Base-by-base conservation (phyloP, 2,113 vertebrate genomes). In the Lagopus leucura region DNA sequence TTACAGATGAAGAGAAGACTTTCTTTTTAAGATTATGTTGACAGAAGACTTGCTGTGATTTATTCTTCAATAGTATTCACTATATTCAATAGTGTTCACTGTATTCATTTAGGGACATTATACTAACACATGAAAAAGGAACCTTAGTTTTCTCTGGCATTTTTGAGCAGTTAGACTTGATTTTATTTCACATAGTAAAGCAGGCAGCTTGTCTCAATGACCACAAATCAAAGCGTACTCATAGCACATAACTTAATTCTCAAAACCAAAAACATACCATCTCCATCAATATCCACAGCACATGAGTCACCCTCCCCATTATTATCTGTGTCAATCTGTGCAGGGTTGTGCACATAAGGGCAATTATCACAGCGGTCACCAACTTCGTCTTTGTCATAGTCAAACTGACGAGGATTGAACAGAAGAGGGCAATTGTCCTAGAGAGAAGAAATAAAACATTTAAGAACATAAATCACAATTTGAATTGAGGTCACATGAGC, bases 311-410 rank as follows among this genome's bases (percentile, higher is more conserved):
- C 99, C 95, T 99, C 99, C 7, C 98, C 99, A 2, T 99, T 99
- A 92, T 98, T 94, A 92, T 99, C 98, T 0, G 99, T 99, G 95
- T 99, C 99, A 57, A 99, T 99, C 96, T 99, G 99, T 10, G 98
- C 98, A 1, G 98, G 99, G 93, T 99, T 99, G 97, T 99, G 98
- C 66, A 99, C 98, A 3, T 99, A 99, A 0, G 99, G 99, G 34
- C 99, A 99, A 90, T 99, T 99, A 88, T 99, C 99, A 77, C 99
- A 99, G 47, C 99, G 98, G 93, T 99, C 99, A 12, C 99, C 99
- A 16, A 99, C 99, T 92, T 99, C 98, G 32, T 99, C 99, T 78
- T 99, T 99, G 96, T 99, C 99, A 24, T 99, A 99, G 96, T 99
- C 99, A 90, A 97, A 98, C 90, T 99, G 99, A 20, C 98, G 98